phyloP scores from a whole-genome alignment of 2,113 vertebrate genomes.

The Spheniscus mendiculus region DNA sequence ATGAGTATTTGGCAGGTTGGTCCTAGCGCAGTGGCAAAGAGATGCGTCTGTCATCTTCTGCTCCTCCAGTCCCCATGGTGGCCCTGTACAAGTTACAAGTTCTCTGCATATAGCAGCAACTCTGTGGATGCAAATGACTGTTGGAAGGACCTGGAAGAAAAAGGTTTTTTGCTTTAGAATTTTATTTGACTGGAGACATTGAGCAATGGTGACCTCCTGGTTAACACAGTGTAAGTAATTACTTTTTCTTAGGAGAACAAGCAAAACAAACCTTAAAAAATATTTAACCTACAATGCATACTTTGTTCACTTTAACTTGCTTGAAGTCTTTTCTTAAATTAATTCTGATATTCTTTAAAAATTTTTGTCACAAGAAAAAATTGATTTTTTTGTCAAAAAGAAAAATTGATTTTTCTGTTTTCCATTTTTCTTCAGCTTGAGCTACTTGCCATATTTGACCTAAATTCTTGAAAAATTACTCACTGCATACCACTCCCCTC shows the following conservation, averaged over 20 bases:
- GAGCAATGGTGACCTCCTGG: not conserved
- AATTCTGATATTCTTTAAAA: not conserved
- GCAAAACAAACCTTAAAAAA: not conserved
- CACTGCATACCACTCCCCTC: not conserved
- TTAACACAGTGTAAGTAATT: not conserved
- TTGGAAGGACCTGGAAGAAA: not conserved
- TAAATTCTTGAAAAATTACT: not conserved
- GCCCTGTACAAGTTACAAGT: not conserved
- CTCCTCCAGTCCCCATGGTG: not conserved
- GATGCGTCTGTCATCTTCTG: not conserved
- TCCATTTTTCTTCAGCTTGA: not conserved
- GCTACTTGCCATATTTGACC: not conserved
- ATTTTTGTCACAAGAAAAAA: not conserved
- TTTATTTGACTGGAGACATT: not conserved
- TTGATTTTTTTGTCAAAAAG: not conserved
- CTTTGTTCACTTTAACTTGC: not conserved
- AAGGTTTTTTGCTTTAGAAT: rapidly evolving
- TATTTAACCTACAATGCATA: not conserved
- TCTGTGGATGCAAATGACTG: not conserved
- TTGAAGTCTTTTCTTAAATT: not conserved
- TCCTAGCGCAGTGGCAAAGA: not conserved
- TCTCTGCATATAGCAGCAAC: not conserved
- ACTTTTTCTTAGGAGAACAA: not conserved
- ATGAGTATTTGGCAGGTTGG: not conserved
- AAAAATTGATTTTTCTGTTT: not conserved